Base-by-base conservation (phyloP, 2,888 invertebrate genomes). In the Hipparchia semele region DNA sequence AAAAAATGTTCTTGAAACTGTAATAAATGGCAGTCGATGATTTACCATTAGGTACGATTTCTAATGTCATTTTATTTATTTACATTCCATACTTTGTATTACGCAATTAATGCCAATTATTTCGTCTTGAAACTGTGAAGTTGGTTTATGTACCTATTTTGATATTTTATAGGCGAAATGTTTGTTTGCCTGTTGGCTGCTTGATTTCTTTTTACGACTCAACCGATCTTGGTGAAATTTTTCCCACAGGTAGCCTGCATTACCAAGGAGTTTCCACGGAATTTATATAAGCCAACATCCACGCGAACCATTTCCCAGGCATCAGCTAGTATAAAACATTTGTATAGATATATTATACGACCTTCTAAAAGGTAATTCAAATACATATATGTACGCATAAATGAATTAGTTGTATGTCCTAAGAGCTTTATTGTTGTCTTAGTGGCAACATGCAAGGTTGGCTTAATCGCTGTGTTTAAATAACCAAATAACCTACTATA, bases 11-110 rank as follows among this genome's bases (percentile, higher is more conserved):
- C 2, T 58, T 58, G 13, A 8, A 58, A 23, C 39, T 60, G 33
- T 10, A 6, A 59, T 49, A 33, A 49, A 68, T 68, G 39, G 13
- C 56, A 45, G 56, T 45, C n/a, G 45, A 49, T 62, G 13, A 49
- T 62, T 62, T n/a, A n/a, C 46, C 46, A 65, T 65, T 53, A 53
- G 51, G 6, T 65, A 53, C 65, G 65, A 53, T 65, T 65, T 65
- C 65, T 51, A 71, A 59, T 45, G 10, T 64, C n/a, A 60, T 51
- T 68, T 33, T 68, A 68, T 8, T 56, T 53, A 65, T 46, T 39
- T 45, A 65, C 39, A 56, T 58, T 58, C n/a, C 33, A 53, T 5
- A 54, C 33, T 56, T 13, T 54, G 51, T 64, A 46, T 62, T 58
- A 58, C 58, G 58, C 8, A 58, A 58, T 58, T 58, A 8, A 13